Conservation (phyloP, 2,888 invertebrate species). For the Invenusta paracnida region DNA sequence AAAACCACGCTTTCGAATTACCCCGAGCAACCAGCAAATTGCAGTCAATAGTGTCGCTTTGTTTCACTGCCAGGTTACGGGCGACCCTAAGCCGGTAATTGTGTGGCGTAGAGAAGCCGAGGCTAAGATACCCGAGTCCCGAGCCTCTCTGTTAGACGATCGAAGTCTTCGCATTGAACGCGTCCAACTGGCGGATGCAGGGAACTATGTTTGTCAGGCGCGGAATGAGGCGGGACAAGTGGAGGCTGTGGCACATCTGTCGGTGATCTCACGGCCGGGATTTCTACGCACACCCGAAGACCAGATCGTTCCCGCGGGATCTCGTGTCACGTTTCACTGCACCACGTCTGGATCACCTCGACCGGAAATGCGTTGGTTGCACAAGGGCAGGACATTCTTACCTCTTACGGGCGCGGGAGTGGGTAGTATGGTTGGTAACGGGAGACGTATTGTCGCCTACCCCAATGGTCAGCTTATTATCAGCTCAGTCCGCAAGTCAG, state of each 20-base stretch:
- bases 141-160: slow-evolving; percentile 24
- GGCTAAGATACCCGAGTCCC: not conserved
- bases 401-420: not conserved
- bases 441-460: not conserved
- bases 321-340: slow-evolving; percentile 32
- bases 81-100: slow-evolving; percentile 41
- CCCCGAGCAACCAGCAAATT: slow-evolving; percentile 32
- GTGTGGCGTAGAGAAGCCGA: slow-evolving; percentile 34
- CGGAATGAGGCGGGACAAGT: slow-evolving; percentile 33
- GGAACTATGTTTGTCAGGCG: slow-evolving; percentile 41
- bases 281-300: slow-evolving; percentile 37
- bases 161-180: slow-evolving; percentile 32
- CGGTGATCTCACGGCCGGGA: slow-evolving; percentile 32
- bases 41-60: slow-evolving; percentile 38
- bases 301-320: slow-evolving; percentile 31
- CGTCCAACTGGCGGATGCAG: slow-evolving; percentile 34
- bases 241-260: slow-evolving; percentile 29
- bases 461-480: slow-evolving; percentile 31
- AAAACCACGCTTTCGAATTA: slow-evolving; percentile 35
- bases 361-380: slow-evolving; percentile 32
- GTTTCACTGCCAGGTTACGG: slow-evolving; percentile 38
- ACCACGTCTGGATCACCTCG: slow-evolving; percentile 22
- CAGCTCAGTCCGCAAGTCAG: slow-evolving; percentile 37
- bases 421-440: not conserved
- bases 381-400: not conserved